These are phyloP conservation scores for Enchytraeus crypticus DNA, from an alignment of 2,888 invertebrate species.

Conservation along the genomic window DNA sequence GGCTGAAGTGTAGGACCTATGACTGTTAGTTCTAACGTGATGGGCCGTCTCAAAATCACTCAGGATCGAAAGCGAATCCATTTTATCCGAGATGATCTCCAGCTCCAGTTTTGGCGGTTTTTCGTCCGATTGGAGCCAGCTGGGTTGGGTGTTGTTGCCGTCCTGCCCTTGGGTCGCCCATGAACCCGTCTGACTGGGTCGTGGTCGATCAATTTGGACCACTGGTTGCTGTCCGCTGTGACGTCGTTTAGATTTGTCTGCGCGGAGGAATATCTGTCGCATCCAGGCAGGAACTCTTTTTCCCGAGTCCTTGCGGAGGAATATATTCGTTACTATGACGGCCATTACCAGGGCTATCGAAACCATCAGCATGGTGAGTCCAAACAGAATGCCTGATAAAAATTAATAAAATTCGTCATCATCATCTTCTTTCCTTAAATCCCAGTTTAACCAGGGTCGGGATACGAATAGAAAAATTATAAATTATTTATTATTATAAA, in stretches of 20 bases:
- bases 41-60: not conserved
- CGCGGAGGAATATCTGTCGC: not conserved
- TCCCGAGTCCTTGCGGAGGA: constrained; percentile 23
- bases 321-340: constrained; percentile 29
- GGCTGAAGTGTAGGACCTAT: not conserved
- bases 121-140: not conserved
- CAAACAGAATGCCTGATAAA: constrained; percentile 29
- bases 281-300: constrained; percentile 23
- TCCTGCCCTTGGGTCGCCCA: not conserved
- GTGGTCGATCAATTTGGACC: not conserved
- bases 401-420: not conserved
- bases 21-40: not conserved
- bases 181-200: not conserved
- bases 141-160: not conserved
- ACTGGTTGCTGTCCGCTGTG: not conserved
- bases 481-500: too few species aligned
- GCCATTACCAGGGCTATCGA: constrained; percentile 30
- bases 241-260: not conserved
- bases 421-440: too few species aligned
- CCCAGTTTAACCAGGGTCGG: too few species aligned
- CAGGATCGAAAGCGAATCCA: not conserved
- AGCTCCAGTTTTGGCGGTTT: not conserved
- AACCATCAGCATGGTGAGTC: constrained; percentile 20
- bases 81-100: not conserved
- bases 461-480: too few species aligned